phyloP scores from a whole-genome alignment of 2,797 vertebrate species.

The Myotis findleyi region DNA sequence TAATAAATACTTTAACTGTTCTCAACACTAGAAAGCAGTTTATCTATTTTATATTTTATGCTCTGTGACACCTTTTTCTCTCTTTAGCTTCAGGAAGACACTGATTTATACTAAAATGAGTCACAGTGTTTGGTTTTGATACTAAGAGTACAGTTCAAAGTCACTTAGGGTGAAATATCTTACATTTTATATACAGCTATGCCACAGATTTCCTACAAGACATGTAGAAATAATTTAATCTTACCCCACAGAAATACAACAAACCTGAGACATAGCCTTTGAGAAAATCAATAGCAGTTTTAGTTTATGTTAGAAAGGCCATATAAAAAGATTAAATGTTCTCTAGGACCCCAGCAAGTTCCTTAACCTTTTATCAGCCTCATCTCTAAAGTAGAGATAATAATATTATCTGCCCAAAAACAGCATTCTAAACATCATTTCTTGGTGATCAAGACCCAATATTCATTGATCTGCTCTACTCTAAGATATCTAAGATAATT shows the following conservation, averaged over 20 bases:
- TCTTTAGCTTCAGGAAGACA: not conserved
- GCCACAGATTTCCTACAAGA: slow-evolving; percentile 23
- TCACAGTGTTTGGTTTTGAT: slow-evolving; percentile 46
- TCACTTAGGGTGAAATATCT: not conserved
- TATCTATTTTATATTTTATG: slow-evolving; percentile 33
- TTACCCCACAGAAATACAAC: not conserved
- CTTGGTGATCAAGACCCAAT: not conserved
- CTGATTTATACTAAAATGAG: slow-evolving; percentile 35
- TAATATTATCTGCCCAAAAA: not conserved
- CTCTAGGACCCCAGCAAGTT: not conserved
- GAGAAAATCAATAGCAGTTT: slow-evolving; percentile 8
- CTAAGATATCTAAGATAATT: not conserved
- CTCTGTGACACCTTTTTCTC: not conserved
- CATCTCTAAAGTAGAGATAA: not conserved
- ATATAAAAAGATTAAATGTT: slow-evolving; percentile 27
- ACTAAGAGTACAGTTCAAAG: slow-evolving; percentile 50
- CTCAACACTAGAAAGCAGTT: not conserved
- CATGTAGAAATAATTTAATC: not conserved
- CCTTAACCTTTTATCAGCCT: not conserved
- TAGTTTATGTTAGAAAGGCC: not conserved
- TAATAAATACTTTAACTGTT: not conserved
- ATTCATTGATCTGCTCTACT: not conserved
- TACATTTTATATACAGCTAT: slow-evolving; percentile 17
- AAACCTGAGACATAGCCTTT: not conserved
- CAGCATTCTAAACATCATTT: not conserved